Conservation (phyloP, 2,888 invertebrate genomes). For the Heliothis peltigera region DNA sequence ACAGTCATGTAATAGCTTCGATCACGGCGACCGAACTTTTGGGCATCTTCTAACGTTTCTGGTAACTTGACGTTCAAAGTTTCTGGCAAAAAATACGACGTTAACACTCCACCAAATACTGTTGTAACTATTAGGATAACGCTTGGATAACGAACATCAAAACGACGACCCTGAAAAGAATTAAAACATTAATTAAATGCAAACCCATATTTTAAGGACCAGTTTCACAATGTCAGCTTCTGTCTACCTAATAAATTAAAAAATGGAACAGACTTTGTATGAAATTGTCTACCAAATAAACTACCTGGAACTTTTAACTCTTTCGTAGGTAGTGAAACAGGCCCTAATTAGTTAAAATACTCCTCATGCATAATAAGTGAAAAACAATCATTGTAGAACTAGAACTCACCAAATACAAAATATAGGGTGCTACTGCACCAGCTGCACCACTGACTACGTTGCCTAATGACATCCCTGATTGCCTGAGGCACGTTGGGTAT, state of each 20-base stretch:
- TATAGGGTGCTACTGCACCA: conserved; percentile 90
- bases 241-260: too few species aligned
- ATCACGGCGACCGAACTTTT: conserved; percentile 86
- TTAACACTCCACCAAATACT: conserved; percentile 82
- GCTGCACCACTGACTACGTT: conserved; percentile 89
- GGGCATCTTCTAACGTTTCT: conserved; percentile 91
- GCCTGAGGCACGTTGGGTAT: conserved; percentile 92
- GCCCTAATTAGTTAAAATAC: too few species aligned
- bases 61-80: conserved; percentile 91
- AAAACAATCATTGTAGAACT: neutral
- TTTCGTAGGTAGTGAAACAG: too few species aligned
- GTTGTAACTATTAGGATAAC: conserved; percentile 70
- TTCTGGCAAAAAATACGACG: conserved; percentile 90
- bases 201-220: neutral
- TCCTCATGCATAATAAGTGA: neutral
- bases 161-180: conserved; percentile 71
- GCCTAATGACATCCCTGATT: conserved; percentile 91
- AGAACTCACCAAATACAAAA: conserved; percentile 89
- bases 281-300: too few species aligned
- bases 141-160: conserved; percentile 70
- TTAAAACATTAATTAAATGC: neutral
- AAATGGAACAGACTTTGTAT: too few species aligned
- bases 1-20: conserved; percentile 31
- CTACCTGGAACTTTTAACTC: too few species aligned
- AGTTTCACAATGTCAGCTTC: too few species aligned